Evolutionary conservation across 2,888 invertebrate genomes (phyloP).

Genomic region (Heliconius charithonia): DNA sequence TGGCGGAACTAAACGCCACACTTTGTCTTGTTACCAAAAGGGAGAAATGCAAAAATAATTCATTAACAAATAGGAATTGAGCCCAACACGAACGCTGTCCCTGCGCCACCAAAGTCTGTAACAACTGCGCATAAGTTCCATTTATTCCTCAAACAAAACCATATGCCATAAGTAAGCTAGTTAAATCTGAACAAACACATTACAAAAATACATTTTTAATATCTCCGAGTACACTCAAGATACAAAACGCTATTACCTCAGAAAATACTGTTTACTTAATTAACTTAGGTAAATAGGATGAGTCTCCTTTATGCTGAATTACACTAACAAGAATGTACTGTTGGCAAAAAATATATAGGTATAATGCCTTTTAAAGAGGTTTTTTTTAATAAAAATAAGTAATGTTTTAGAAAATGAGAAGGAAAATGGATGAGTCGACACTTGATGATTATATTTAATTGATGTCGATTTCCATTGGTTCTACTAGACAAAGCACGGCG

Average conservation of each 20-base stretch:
- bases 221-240: slow-evolving; percentile 17
- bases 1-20: neutral
- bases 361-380: slow-evolving; percentile 1
- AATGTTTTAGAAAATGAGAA: neutral
- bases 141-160: neutral
- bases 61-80: too few relatives aligned
- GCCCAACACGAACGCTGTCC: too few relatives aligned
- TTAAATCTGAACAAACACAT: neutral
- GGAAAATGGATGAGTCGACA: neutral
- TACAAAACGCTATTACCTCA: slow-evolving; percentile 17
- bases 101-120: too few relatives aligned
- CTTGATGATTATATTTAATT: neutral
- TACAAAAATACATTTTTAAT: slow-evolving; percentile 18
- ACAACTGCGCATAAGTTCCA: neutral
- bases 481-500: too few relatives aligned
- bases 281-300: slow-evolving; percentile 32
- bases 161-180: neutral
- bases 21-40: neutral
- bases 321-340: slow-evolving; percentile 20
- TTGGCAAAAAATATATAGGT: neutral
- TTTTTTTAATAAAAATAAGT: neutral
- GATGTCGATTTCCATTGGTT: neutral
- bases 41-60: neutral
- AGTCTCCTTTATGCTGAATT: slow-evolving; percentile 25
- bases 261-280: slow-evolving; percentile 31